Base-by-base conservation (phyloP, 2,113 vertebrate species). In the Arvicanthis niloticus region DNA sequence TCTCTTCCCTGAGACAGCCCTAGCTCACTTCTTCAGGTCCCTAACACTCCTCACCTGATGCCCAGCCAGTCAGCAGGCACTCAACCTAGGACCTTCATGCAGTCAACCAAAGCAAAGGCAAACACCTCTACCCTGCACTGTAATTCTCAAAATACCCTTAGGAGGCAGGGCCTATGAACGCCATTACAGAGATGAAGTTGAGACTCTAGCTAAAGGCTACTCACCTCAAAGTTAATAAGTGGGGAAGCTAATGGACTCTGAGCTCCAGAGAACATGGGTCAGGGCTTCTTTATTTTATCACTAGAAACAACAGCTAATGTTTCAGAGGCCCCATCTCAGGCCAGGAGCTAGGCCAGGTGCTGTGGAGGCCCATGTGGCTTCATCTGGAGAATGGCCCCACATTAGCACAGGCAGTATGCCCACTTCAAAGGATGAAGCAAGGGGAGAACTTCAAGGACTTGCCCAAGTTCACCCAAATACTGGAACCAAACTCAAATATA, bases 401-500 rank as follows among this genome's bases (percentile, higher is more conserved):
- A 34, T 70, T n/a, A 84, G 45, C 7, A 13, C 3, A 51, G 34
- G 48, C 21, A 34, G 34, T 68, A 42, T 60, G 45, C 81, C 70
- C 45, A 62, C 60, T 91, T 70, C 48, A 96, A 86, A 76, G 45
- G 56, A 37, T 4, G 17, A 86, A n/a, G 37, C 58, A 40, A 91
- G 48, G 68, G 19, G 5, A 82, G 21, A 78, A 42, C 65, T 26
- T 94, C 60, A 93, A n/a, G 62, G 73, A n/a, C 51, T 16, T 77
- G 24, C 45, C 88, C 45, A 70, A 13, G 12, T 86, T 84, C 21
- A 75, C 86, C 40, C 82, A 87, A 81, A 78, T n/a, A 53, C 2
- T n/a, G 62, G 86, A 91, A 85, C 48, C 82, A 87, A 85, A 92
- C 37, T 95, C 94, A 94, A 81, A 96, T 15, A 17, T 42, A 84